Conservation (phyloP, 2,113 vertebrate species). For the Camelus bactrianus region DNA sequence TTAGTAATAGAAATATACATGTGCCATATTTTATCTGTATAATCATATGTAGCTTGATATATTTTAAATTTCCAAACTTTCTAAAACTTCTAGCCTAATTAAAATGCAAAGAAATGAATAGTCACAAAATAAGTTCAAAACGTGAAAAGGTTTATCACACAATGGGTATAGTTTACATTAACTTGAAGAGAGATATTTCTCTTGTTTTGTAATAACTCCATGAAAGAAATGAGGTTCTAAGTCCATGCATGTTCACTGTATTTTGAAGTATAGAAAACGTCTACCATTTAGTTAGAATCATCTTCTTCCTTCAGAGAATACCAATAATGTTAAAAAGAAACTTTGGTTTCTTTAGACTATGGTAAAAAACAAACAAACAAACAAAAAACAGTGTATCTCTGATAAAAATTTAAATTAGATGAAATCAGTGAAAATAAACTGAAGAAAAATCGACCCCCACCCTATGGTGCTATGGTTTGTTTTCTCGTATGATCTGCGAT, state of each 20-base stretch:
- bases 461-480: no score
- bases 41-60: background rate
- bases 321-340: background rate
- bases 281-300: background rate
- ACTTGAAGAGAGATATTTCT: background rate
- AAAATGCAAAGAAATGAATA: background rate
- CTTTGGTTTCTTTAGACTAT: background rate
- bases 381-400: background rate
- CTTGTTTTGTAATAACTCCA: background rate
- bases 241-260: background rate
- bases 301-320: background rate
- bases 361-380: background rate
- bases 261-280: background rate
- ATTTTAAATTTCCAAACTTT: background rate
- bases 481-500: background rate
- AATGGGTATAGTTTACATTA: background rate
- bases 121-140: background rate
- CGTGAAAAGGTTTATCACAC: background rate
- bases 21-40: background rate
- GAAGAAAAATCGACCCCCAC: background rate
- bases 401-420: background rate
- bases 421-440: background rate
- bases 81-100: background rate
- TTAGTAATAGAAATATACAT: background rate
- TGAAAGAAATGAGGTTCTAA: background rate